Percentiles rank a stretch among this genome's conserved stretches.
Evolutionary conservation across 2,113 vertebrate genomes (phyloP).

Genomic region (Ophthalmolycus amberensis): DNA sequence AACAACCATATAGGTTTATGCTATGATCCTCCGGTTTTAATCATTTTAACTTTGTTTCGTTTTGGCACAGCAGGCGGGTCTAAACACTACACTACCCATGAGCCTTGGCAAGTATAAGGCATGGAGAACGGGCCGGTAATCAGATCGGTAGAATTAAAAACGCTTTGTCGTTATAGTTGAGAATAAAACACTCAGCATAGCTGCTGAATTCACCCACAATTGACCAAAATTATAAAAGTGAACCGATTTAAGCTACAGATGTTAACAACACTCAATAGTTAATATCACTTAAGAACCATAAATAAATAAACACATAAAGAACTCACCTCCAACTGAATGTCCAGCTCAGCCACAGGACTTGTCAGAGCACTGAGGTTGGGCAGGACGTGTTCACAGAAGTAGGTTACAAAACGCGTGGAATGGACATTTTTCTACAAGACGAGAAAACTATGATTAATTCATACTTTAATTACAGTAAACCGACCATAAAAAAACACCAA

Average conservation of each 20-base stretch:
- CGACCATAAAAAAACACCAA: neutral
- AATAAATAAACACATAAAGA: neutral
- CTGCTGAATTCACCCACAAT: neutral
- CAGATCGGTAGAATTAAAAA: neutral
- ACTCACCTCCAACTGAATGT: conserved; percentile 97
- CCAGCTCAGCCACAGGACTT: conserved; percentile 92
- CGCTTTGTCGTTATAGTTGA: neutral
- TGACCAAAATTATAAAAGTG: neutral
- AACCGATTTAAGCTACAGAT: neutral
- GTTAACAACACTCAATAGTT: neutral
- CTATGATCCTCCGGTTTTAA: neutral
- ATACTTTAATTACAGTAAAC: neutral
- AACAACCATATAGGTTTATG: neutral
- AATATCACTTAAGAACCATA: neutral
- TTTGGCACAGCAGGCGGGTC: neutral
- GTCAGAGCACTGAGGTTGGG: conserved; percentile 93
- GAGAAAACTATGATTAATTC: neutral
- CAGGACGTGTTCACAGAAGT: conserved; percentile 96
- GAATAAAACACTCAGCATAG: neutral
- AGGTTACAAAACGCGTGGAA: conserved; percentile 96
- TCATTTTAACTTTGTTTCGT: neutral
- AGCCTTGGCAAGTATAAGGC: neutral
- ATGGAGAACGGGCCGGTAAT: neutral
- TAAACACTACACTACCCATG: neutral
- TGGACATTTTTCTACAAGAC: conserved; percentile 96